Evolutionary conservation across 2,113 vertebrate species (phyloP).

Genomic region (Tragelaphus imberbis): DNA sequence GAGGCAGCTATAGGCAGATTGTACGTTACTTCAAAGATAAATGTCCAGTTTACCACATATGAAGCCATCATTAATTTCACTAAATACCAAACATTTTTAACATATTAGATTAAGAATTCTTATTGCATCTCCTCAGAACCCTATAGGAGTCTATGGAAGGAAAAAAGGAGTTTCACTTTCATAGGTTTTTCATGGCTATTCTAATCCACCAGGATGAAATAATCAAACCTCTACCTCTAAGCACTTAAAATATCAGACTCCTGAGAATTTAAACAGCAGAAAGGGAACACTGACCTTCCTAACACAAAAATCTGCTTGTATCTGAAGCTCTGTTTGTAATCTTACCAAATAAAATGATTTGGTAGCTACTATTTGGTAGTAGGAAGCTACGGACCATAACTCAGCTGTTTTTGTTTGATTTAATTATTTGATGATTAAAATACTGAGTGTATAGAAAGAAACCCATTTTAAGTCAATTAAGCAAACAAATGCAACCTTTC

Average conservation of each 20-base stretch:
- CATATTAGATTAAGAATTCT: background rate
- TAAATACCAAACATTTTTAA: background rate
- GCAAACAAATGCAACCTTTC: background rate
- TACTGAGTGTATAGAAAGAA: background rate
- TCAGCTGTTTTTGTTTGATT: background rate
- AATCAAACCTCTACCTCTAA: background rate
- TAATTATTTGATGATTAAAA: conserved; percentile 20
- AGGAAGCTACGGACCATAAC: background rate
- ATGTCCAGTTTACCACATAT: background rate
- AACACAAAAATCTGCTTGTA: background rate
- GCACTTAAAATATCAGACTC: background rate
- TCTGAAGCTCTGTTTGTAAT: background rate
- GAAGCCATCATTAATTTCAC: background rate
- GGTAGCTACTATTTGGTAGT: background rate
- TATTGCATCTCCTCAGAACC: background rate
- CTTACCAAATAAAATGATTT: conserved; percentile 28
- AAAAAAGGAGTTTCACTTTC: background rate
- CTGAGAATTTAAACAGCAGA: background rate
- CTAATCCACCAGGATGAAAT: background rate
- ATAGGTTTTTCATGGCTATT: background rate
- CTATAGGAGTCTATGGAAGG: background rate
- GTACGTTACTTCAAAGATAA: background rate
- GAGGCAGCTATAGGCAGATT: background rate
- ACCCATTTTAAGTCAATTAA: background rate
- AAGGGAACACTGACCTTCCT: background rate